Percentiles rank a stretch among this genome's conserved stretches.
Evolutionary conservation across 2,797 vertebrate species (phyloP).

Genomic region (Lophura swinhoii): DNA sequence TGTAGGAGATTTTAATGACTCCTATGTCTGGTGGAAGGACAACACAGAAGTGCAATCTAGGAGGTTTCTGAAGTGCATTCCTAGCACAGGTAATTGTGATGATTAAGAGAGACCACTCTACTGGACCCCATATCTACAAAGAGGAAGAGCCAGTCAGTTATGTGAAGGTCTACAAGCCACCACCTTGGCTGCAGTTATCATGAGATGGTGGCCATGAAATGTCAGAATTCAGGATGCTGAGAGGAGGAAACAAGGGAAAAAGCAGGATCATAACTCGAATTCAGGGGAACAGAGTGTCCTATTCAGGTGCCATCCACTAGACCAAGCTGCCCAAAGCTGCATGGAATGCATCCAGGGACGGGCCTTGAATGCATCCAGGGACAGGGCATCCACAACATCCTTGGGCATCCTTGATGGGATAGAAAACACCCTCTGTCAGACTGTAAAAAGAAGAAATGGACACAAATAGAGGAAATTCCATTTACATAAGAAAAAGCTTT

Average conservation of each 20-base stretch:
- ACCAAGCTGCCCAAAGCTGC: too few species aligned
- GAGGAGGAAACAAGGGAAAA: not conserved
- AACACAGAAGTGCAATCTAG: not conserved
- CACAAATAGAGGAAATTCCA: not conserved
- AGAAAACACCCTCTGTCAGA: not conserved
- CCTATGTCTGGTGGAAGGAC: not conserved
- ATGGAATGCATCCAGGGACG: too few species aligned
- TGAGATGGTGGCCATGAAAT: not conserved
- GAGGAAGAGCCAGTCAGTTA: not conserved
- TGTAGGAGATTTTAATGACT: not conserved
- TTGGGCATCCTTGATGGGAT: too few species aligned
- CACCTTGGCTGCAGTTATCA: not conserved
- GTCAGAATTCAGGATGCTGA: not conserved
- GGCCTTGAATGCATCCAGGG: too few species aligned
- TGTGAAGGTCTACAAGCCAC: not conserved
- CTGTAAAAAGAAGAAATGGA: not conserved
- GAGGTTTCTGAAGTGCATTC: not conserved
- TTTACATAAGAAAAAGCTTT: not conserved
- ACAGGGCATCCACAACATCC: too few species aligned
- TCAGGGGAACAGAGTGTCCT: not conserved
- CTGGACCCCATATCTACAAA: not conserved
- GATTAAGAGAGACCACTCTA: not conserved
- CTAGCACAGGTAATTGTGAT: not conserved
- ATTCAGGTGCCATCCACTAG: not conserved
- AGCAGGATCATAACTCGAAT: not conserved